phyloP scores from a whole-genome alignment of 2,888 invertebrate species.

The Tetragnatha montana region DNA sequence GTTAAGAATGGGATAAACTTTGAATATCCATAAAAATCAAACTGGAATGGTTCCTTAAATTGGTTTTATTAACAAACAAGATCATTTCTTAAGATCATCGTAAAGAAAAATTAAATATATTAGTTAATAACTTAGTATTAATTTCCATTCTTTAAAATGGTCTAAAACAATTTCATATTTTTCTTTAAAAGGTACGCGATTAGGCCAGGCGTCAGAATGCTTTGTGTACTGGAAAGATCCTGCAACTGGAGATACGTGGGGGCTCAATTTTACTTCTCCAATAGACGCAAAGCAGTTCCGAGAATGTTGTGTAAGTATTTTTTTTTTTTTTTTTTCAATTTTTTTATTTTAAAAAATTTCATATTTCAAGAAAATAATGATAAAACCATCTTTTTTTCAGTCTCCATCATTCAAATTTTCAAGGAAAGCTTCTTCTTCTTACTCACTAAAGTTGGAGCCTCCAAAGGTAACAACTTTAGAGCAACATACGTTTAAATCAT shows the following conservation, averaged over 20 bases:
- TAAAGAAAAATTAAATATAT: too few species aligned
- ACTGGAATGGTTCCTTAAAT: too few species aligned
- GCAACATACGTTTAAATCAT: not conserved
- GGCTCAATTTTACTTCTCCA: slow-evolving; percentile 97
- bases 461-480: slow-evolving; percentile 60
- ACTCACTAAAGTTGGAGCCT: slow-evolving; percentile 71
- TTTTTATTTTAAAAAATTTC: not conserved
- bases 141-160: too few species aligned
- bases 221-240: slow-evolving; percentile 99
- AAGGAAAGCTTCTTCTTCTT: slow-evolving; percentile 71
- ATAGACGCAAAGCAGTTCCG: slow-evolving; percentile 97
- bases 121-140: too few species aligned
- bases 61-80: too few species aligned
- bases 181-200: slow-evolving; percentile 85
- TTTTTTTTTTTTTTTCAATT: too few species aligned
- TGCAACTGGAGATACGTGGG: slow-evolving; percentile 88
- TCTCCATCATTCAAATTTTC: slow-evolving; percentile 71
- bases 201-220: slow-evolving; percentile 98
- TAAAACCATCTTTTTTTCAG: slow-evolving; percentile 47
- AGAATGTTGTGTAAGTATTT: slow-evolving; percentile 93
- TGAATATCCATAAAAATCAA: too few species aligned
- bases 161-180: not conserved
- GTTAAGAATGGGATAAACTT: too few species aligned
- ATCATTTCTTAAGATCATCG: too few species aligned
- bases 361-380: not conserved